Evolutionary conservation across 1,140 invertebrate genomes (phyloP).

Genomic region (Apis florea): DNA sequence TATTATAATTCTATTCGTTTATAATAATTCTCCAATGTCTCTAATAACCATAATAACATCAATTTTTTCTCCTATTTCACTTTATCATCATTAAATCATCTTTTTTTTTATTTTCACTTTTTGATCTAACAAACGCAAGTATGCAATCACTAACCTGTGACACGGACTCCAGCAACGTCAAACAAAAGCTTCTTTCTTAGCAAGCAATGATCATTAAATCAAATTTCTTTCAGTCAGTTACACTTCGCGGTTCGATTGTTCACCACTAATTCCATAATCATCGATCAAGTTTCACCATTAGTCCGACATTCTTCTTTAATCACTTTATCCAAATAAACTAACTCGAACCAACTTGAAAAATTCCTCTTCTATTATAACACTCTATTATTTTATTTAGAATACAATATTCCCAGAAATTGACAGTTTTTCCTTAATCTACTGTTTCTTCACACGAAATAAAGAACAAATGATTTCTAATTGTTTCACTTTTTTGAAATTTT

Average conservation of each 20-base stretch:
- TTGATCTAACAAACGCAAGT: neutral
- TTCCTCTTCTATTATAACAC: neutral
- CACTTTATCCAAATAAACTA: constrained; percentile 1
- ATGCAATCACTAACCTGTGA: constrained; percentile 12
- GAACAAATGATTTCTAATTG: too few relatives aligned
- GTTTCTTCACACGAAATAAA: neutral
- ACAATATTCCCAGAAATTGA: neutral
- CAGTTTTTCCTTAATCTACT: neutral
- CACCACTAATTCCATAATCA: neutral
- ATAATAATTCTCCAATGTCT: too few relatives aligned
- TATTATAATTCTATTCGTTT: too few relatives aligned
- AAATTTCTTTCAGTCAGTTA: neutral
- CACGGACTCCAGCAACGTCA: neutral
- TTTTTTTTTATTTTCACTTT: too few relatives aligned
- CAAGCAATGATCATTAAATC: neutral
- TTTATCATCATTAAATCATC: too few relatives aligned
- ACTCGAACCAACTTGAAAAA: neutral
- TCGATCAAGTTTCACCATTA: neutral
- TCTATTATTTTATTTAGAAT: neutral
- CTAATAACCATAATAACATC: too few relatives aligned
- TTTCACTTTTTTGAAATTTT: too few relatives aligned
- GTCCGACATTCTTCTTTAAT: neutral
- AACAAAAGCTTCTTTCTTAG: neutral
- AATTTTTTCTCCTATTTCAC: too few relatives aligned
- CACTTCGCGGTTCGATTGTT: neutral